A percentile compares a stretch with the other conserved stretches of the same genome.
These are phyloP conservation scores for Schizaphis graminum DNA, from an alignment of 2,888 invertebrate genomes.

Conservation along the genomic window DNA sequence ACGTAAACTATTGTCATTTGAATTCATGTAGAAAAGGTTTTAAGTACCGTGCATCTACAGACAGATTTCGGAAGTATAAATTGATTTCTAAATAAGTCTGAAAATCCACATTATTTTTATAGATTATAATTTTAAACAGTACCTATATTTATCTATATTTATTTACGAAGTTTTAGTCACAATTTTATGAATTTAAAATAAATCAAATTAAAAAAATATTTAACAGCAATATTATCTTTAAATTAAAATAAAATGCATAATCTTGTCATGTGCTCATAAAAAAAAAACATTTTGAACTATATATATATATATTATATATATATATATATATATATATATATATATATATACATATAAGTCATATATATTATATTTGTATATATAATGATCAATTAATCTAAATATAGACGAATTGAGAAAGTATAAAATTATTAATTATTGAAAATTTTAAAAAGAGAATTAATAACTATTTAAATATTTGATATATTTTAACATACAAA, in stretches of 20 bases:
- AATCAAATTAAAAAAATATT: not conserved
- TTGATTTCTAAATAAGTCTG: not conserved
- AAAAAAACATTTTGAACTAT: not conserved
- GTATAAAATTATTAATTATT: not conserved
- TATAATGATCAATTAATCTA: not conserved
- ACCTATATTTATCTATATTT: not conserved
- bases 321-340: no score
- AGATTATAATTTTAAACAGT: not conserved
- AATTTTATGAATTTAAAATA: not conserved
- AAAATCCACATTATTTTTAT: not conserved
- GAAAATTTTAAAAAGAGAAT: not conserved
- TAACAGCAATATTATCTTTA: not conserved
- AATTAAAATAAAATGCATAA: not conserved
- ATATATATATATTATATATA: not conserved
- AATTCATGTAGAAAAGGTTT: not conserved
- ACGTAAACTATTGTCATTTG: not conserved
- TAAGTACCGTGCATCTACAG: slow-evolving; percentile 4
- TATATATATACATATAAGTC: no score
- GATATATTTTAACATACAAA: not conserved
- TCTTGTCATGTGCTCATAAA: not conserved
- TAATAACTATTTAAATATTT: not conserved
- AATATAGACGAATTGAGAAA: not conserved
- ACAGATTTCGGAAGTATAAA: slow-evolving; percentile 34
- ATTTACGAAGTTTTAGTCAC: not conserved
- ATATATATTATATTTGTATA: no score